phyloP scores from a whole-genome alignment of 2,888 invertebrate genomes.

The Zygaena filipendulae region DNA sequence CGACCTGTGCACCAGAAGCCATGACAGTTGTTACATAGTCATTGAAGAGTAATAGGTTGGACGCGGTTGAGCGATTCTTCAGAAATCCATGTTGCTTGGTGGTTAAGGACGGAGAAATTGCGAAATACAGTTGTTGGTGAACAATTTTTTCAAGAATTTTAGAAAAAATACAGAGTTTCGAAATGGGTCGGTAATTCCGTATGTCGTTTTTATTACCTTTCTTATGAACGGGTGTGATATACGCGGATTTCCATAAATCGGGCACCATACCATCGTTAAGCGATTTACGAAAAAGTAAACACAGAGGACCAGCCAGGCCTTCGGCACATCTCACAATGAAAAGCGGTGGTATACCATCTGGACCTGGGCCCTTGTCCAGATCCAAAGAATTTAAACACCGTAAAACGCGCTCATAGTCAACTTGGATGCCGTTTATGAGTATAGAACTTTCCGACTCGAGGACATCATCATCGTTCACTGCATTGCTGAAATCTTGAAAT shows the following conservation, averaged over 20 bases:
- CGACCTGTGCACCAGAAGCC: slow-evolving; percentile 9
- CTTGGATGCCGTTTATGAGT: too few species aligned
- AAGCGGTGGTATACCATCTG: background rate
- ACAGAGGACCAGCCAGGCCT: background rate
- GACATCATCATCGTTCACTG: background rate
- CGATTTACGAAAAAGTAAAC: background rate
- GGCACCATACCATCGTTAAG: background rate
- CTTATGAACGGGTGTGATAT: slow-evolving; percentile 7
- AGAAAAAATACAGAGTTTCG: slow-evolving; percentile 6
- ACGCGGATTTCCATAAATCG: slow-evolving; percentile 6
- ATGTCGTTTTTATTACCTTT: slow-evolving; percentile 4
- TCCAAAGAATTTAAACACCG: too few species aligned
- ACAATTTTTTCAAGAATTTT: too few species aligned
- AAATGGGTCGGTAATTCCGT: slow-evolving; percentile 7
- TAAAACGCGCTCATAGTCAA: too few species aligned
- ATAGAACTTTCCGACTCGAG: too few species aligned
- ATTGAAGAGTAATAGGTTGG: slow-evolving; percentile 6
- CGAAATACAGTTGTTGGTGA: too few species aligned
- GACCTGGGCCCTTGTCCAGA: too few species aligned
- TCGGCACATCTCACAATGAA: background rate
- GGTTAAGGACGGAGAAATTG: too few species aligned
- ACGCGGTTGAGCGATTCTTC: slow-evolving; percentile 16
- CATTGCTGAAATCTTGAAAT: background rate
- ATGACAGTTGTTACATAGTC: too few species aligned
- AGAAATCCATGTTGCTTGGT: slow-evolving; percentile 5